Conservation (phyloP, 2,113 vertebrate genomes). For the Crotalus horridus region DNA sequence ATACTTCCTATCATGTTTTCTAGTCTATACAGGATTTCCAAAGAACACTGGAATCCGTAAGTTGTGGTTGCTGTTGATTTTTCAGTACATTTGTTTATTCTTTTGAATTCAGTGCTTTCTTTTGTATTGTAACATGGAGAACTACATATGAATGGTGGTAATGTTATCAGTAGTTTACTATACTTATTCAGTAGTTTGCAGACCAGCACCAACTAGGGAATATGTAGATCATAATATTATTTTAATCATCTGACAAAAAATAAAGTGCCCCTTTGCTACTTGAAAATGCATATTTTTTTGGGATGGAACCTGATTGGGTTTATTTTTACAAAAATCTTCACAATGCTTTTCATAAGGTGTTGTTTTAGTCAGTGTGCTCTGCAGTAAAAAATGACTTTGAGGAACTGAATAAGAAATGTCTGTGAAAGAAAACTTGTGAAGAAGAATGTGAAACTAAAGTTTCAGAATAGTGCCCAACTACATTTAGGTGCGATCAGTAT, state of each 20-base stretch:
- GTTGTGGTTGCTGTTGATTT: conserved; percentile 53
- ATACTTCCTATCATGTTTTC: conserved; percentile 99
- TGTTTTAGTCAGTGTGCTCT: neutral
- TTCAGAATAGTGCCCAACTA: neutral
- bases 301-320: neutral
- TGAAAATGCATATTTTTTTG: neutral
- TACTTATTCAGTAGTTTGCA: neutral
- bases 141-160: neutral
- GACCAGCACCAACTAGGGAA: neutral
- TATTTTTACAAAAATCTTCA: neutral
- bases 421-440: neutral
- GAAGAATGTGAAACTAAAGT: neutral
- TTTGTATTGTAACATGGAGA: neutral
- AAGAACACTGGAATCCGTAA: conserved; percentile 99
- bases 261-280: neutral
- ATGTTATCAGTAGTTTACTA: neutral
- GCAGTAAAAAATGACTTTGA: neutral
- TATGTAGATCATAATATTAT: neutral
- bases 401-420: neutral
- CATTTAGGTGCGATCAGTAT: neutral
- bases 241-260: neutral
- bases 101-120: neutral
- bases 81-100: neutral
- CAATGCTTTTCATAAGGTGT: neutral
- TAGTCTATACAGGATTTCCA: conserved; percentile 99